Evolutionary conservation across 2,113 vertebrate species (phyloP).

Genomic region (Balaenoptera acutorostrata): DNA sequence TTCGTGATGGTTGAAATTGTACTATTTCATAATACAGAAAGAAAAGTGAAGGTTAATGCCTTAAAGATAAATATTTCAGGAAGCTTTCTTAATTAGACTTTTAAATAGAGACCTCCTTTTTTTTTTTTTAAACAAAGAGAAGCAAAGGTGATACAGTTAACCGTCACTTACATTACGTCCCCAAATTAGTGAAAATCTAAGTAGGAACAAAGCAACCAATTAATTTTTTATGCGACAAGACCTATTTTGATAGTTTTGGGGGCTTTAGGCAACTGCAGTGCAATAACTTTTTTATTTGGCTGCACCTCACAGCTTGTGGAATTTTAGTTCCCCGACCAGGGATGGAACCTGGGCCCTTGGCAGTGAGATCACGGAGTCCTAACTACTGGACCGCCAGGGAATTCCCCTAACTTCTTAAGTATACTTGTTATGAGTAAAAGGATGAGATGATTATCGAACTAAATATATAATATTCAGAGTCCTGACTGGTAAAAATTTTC

Average conservation of each 20-base stretch:
- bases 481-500: constrained; percentile 19
- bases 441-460: not conserved
- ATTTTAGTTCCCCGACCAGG: not conserved
- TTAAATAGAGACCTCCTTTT: constrained; percentile 55
- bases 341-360: not conserved
- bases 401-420: not conserved
- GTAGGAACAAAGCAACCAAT: constrained; percentile 51
- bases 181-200: constrained; percentile 68
- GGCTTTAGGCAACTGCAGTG: not conserved
- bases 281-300: not conserved
- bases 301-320: too few species aligned
- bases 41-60: constrained; percentile 59
- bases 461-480: constrained; percentile 14
- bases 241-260: constrained; percentile 43
- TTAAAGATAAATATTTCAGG: constrained; percentile 64
- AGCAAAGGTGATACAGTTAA: constrained; percentile 59
- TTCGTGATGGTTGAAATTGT: not conserved
- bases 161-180: constrained; percentile 46
- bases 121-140: constrained; percentile 63
- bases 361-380: not conserved
- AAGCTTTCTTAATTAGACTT: constrained; percentile 68
- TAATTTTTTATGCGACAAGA: constrained; percentile 53
- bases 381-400: not conserved
- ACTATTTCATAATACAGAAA: not conserved
- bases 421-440: not conserved